Conservation (phyloP, 2,888 invertebrate genomes). For the Netelia fuscicornis region DNA sequence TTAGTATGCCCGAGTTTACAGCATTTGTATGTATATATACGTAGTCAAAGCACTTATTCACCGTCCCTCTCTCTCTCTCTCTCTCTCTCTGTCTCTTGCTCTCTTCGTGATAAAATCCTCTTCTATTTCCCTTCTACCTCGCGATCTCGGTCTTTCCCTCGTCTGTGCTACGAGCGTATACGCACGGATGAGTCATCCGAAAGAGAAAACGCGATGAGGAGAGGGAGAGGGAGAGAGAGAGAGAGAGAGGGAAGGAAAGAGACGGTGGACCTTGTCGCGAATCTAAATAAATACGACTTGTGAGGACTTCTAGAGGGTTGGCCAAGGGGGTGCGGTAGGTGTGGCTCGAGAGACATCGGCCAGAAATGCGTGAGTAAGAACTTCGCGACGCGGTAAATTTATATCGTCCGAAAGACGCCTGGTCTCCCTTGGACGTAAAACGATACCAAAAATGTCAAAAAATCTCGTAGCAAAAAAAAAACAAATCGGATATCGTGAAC, state of each 20-base stretch:
- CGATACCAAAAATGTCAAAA: neutral
- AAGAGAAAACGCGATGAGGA: slow-evolving; percentile 51
- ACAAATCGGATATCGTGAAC: neutral
- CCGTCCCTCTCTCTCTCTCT: slow-evolving; percentile 48
- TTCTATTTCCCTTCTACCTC: slow-evolving; percentile 61
- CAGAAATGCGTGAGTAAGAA: slow-evolving; percentile 74
- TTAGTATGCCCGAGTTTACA: slow-evolving; percentile 20
- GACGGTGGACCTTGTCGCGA: slow-evolving; percentile 77
- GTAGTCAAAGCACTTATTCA: slow-evolving; percentile 20
- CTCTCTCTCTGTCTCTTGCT: slow-evolving; percentile 47
- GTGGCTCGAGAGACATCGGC: slow-evolving; percentile 75
- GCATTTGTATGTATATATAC: slow-evolving; percentile 8
- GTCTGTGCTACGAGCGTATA: slow-evolving; percentile 59
- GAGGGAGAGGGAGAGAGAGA: slow-evolving; percentile 43
- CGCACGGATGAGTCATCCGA: slow-evolving; percentile 67
- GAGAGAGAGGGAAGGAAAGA: slow-evolving; percentile 46
- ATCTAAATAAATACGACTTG: slow-evolving; percentile 80
- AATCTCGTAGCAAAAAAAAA: neutral
- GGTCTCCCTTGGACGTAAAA: slow-evolving; percentile 34
- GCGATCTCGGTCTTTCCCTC: slow-evolving; percentile 60
- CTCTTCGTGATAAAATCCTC: slow-evolving; percentile 67
- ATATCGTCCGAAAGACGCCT: slow-evolving; percentile 52
- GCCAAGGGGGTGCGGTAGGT: slow-evolving; percentile 65
- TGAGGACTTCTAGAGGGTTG: slow-evolving; percentile 60
- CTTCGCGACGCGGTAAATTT: slow-evolving; percentile 67